phyloP scores from a whole-genome alignment of 1,140 invertebrate species.

The Branchinecta lindahli region DNA sequence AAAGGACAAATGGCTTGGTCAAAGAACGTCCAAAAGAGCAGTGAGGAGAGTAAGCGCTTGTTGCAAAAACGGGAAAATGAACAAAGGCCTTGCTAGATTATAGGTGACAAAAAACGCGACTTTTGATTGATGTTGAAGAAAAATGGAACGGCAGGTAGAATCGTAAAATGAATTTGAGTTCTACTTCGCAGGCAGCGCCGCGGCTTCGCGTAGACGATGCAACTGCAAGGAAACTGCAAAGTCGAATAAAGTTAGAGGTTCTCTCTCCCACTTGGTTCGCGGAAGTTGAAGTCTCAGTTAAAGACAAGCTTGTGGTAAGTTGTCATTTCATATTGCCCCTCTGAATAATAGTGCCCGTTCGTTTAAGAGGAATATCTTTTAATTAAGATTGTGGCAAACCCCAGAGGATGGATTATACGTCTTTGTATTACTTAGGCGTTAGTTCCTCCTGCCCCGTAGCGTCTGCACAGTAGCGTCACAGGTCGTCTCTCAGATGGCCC shows the following conservation, averaged over 20 bases:
- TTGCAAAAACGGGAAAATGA: no score
- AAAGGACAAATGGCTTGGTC: no score
- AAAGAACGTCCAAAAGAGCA: no score
- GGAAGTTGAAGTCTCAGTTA: constrained; percentile 53
- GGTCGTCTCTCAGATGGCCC: no score
- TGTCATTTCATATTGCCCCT: constrained; percentile 21
- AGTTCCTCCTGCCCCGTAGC: no score
- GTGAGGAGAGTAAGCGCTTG: no score
- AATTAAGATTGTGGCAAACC: neutral
- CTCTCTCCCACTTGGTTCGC: constrained; percentile 65
- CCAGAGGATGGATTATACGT: constrained; percentile 15
- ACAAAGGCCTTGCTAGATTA: no score
- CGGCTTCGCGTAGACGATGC: constrained; percentile 47
- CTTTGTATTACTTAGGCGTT: neutral
- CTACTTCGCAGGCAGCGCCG: constrained; percentile 38
- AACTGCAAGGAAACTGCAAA: constrained; percentile 44
- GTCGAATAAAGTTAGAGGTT: constrained; percentile 44
- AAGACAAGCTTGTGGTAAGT: constrained; percentile 45
- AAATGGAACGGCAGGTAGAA: no score
- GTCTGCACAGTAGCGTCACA: no score
- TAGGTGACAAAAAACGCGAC: no score
- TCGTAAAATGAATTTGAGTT: no score
- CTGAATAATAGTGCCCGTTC: constrained; percentile 22
- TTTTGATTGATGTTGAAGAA: no score
- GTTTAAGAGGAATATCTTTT: neutral